Percentiles rank a stretch among this genome's conserved stretches.
Evolutionary conservation across 53 echinoderm and acorn worm genomes (phyloP).

Genomic region (Pentamera pediparva): DNA sequence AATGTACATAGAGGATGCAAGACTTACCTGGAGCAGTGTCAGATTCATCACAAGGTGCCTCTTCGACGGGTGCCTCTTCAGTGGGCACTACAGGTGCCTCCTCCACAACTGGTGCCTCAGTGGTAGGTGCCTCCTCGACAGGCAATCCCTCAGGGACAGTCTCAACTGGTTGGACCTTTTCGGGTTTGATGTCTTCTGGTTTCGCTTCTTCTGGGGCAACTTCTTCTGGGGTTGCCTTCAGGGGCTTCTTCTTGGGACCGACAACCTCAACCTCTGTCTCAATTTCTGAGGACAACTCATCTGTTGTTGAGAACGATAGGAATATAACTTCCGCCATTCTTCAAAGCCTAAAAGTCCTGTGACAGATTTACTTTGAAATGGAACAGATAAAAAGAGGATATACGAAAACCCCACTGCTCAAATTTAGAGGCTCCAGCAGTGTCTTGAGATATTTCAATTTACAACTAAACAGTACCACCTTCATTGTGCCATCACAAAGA

Average conservation of each 20-base stretch:
- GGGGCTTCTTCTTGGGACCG: slow-evolving; percentile 33
- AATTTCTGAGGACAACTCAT: slow-evolving; percentile 70
- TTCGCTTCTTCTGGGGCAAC: slow-evolving; percentile 36
- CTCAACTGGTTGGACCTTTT: slow-evolving; percentile 17
- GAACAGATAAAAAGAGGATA: too few species aligned
- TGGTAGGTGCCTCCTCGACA: slow-evolving; percentile 24
- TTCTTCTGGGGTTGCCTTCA: slow-evolving; percentile 6
- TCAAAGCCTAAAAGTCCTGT: too few species aligned
- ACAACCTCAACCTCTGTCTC: slow-evolving; percentile 83
- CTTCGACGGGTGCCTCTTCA: slow-evolving; percentile 18
- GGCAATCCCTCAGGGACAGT: neutral
- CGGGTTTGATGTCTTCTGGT: slow-evolving; percentile 14
- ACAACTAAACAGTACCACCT: too few species aligned
- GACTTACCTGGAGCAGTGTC: too few species aligned
- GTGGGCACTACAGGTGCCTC: neutral
- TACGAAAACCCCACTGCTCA: too few species aligned
- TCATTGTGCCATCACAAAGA: too few species aligned
- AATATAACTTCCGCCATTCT: too few species aligned
- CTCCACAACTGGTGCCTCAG: slow-evolving; percentile 4
- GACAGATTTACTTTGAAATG: too few species aligned
- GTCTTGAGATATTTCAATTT: too few species aligned
- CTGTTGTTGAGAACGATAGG: slow-evolving; percentile 27
- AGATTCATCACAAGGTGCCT: neutral
- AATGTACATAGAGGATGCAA: too few species aligned
- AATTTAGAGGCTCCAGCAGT: too few species aligned